A percentile compares a stretch with the other conserved stretches of the same genome.
Conservation (phyloP, 2,888 invertebrate species). For the Auanema freiburgensis region DNA sequence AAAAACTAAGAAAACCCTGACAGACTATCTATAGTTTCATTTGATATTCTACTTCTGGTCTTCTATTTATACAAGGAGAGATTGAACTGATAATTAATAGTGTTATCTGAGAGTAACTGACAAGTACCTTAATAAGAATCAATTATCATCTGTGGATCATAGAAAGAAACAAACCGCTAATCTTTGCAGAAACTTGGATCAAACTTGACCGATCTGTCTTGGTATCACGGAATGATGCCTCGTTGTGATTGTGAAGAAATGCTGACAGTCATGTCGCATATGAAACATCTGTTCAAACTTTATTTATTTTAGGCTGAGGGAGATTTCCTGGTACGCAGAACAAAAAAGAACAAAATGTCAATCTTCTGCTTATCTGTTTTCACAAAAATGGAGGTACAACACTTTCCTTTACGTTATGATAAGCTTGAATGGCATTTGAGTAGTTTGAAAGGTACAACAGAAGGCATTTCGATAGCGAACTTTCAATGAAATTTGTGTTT, state of each 20-base stretch:
- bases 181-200: too few relatives aligned
- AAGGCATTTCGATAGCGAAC: not conserved
- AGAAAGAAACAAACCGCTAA: too few relatives aligned
- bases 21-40: too few relatives aligned
- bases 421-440: slow-evolving; percentile 9
- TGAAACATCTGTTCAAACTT: not conserved
- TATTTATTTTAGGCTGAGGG: slow-evolving; percentile 5
- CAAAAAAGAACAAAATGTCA: slow-evolving; percentile 7
- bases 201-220: not conserved
- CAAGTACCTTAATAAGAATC: too few relatives aligned
- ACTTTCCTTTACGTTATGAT: slow-evolving; percentile 12
- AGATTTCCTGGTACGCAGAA: slow-evolving; percentile 17
- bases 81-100: too few relatives aligned
- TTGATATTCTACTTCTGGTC: too few relatives aligned
- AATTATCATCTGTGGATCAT: too few relatives aligned
- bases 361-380: slow-evolving; percentile 13
- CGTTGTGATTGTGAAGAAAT: slow-evolving; percentile 9
- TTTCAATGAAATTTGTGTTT: not conserved
- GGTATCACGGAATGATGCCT: slow-evolving; percentile 19
- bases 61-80: too few relatives aligned
- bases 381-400: slow-evolving; percentile 1
- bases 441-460: not conserved
- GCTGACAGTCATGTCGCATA: not conserved
- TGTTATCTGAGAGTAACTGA: too few relatives aligned
- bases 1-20: too few relatives aligned